phyloP scores from a whole-genome alignment of 2,797 vertebrate genomes.

The Anisognathus igniventris region DNA sequence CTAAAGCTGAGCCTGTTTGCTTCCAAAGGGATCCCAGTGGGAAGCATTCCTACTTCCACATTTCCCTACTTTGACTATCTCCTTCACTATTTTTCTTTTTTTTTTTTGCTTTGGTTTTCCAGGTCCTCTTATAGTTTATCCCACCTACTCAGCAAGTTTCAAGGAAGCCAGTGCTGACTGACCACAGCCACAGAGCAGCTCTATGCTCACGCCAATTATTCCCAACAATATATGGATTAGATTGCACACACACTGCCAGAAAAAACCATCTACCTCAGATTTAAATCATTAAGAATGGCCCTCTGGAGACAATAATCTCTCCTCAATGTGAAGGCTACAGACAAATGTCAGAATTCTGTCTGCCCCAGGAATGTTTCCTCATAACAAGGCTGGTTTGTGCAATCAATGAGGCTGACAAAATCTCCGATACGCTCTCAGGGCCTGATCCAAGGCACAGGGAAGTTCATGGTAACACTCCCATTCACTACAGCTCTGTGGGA shows the following conservation, averaged over 20 bases:
- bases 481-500: conserved; percentile 33
- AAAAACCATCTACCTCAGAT: conserved; percentile 55
- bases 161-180: background rate
- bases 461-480: conserved; percentile 40
- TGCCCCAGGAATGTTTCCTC: conserved; percentile 49
- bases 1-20: background rate
- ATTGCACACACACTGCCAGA: conserved; percentile 30
- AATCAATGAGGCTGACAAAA: conserved; percentile 58
- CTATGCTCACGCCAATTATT: background rate
- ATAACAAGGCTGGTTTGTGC: conserved; percentile 61
- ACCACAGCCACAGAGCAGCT: conserved; percentile 24
- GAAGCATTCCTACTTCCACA: conserved; percentile 1
- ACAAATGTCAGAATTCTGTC: conserved; percentile 41
- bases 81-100: background rate
- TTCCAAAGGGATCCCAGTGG: conserved; percentile 9
- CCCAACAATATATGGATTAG: conserved; percentile 54
- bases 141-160: conserved; percentile 21
- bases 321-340: conserved; percentile 58
- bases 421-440: conserved; percentile 32
- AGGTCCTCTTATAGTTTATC: background rate
- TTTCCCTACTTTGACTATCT: background rate
- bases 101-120: background rate
- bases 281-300: conserved; percentile 63
- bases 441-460: conserved; percentile 7
- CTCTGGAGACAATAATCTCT: conserved; percentile 54